Evolutionary conservation across 2,888 invertebrate genomes (phyloP).

Genomic region (Heteromyza rotundicornis): DNA sequence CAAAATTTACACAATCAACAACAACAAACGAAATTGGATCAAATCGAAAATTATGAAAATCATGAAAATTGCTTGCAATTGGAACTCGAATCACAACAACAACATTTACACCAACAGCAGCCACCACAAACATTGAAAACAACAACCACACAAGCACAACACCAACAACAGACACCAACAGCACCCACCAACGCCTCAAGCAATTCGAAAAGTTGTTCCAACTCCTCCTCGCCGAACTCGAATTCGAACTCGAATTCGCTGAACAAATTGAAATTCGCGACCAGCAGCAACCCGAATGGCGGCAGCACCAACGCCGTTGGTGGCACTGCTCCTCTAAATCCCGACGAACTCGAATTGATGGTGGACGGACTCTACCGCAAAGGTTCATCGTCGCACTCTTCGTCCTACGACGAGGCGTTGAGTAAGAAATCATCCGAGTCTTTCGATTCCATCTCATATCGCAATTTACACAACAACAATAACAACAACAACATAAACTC

Average conservation of each 20-base stretch:
- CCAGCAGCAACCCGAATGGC: conserved; percentile 20
- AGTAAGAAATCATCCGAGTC: conserved; percentile 57
- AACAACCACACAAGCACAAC: conserved; percentile 11
- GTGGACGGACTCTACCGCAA: conserved; percentile 56
- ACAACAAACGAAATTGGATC: conserved; percentile 58
- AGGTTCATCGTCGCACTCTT: conserved; percentile 49
- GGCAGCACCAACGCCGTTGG: conserved; percentile 27
- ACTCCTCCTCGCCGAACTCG: too few species aligned
- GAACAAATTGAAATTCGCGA: conserved; percentile 16
- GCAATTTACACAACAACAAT: conserved; percentile 44
- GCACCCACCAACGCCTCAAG: too few species aligned
- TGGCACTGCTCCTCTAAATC: conserved; percentile 30
- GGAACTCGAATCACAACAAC: conserved; percentile 42
- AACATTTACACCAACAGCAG: conserved; percentile 24
- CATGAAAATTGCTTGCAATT: conserved; percentile 54
- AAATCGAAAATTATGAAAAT: conserved; percentile 59
- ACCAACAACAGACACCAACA: conserved; percentile 20
- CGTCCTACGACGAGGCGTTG: conserved; percentile 54
- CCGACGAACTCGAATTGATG: conserved; percentile 47
- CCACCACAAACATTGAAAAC: conserved; percentile 12
- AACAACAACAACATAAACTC: conserved; percentile 33
- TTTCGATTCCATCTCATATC: conserved; percentile 60
- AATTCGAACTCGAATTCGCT: too few species aligned
- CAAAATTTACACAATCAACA: conserved; percentile 55
- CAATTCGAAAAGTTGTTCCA: too few species aligned